phyloP scores from a whole-genome alignment of 1,140 invertebrate genomes.

The Cryptotermes secundus region DNA sequence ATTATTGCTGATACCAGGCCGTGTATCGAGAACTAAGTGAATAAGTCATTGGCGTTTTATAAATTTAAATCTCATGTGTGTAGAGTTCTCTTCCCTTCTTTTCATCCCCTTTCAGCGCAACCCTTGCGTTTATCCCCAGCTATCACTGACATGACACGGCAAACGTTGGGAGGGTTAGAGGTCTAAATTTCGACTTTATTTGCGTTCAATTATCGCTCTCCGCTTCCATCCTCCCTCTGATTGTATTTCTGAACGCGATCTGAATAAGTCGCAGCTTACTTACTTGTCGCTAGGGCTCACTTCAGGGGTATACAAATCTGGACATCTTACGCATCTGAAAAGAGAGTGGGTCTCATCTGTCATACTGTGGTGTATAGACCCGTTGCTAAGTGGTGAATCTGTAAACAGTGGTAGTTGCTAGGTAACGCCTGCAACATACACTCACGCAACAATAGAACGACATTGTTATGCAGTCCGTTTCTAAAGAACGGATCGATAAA shows the following conservation, averaged over 20 bases:
- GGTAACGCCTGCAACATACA: too few relatives aligned
- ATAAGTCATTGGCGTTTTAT: slow-evolving; percentile 13
- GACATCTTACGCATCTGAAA: background rate
- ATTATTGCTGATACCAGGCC: background rate
- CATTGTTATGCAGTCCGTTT: too few relatives aligned
- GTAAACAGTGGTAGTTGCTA: too few relatives aligned
- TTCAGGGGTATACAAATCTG: background rate
- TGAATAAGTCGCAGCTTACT: background rate
- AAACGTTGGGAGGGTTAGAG: background rate
- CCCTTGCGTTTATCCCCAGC: background rate
- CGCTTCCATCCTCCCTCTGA: background rate
- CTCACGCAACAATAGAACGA: too few relatives aligned
- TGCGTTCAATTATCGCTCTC: slow-evolving; percentile 18
- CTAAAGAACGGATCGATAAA: too few relatives aligned
- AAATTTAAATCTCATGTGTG: slow-evolving; percentile 19
- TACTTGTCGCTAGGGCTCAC: background rate
- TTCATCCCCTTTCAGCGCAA: background rate
- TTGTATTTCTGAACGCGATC: slow-evolving; percentile 12
- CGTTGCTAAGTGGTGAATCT: too few relatives aligned
- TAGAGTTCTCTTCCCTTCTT: background rate
- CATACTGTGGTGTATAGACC: too few relatives aligned
- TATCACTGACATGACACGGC: slow-evolving; percentile 10
- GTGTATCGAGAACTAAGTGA: slow-evolving; percentile 1
- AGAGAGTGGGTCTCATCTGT: too few relatives aligned
- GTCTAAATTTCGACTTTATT: slow-evolving; percentile 20